These are phyloP conservation scores for Actias luna DNA, from an alignment of 2,888 invertebrate genomes.

Conservation along the genomic window DNA sequence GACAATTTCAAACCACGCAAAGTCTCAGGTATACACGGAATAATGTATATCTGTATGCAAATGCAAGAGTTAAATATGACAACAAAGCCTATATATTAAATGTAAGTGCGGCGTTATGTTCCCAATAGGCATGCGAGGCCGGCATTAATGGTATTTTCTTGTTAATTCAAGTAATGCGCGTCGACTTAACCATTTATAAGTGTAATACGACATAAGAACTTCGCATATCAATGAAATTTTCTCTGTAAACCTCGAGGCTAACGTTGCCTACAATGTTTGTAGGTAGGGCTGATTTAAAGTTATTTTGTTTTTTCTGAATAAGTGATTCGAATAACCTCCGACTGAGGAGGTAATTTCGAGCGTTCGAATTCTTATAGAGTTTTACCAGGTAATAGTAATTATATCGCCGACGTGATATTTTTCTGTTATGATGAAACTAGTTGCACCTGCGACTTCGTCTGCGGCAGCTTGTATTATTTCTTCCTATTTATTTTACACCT, in stretches of 20 bases:
- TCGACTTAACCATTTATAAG: conserved; percentile 9
- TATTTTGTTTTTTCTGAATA: not conserved
- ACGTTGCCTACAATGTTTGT: not conserved
- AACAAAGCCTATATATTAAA: conserved; percentile 4
- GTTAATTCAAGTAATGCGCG: conserved; percentile 2
- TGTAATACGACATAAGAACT: conserved; percentile 8
- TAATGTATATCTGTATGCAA: not conserved
- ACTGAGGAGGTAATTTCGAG: not conserved
- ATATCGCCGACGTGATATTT: not conserved
- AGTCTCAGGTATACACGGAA: not conserved
- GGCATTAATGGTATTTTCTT: conserved; percentile 5
- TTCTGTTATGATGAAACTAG: too few species aligned
- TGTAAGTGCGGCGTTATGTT: not conserved
- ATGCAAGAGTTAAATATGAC: not conserved
- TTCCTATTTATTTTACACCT: too few species aligned
- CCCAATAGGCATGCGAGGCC: not conserved
- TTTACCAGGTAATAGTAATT: too few species aligned
- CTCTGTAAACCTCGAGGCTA: not conserved
- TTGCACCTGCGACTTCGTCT: too few species aligned
- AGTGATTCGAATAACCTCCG: not conserved
- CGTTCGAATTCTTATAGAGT: not conserved
- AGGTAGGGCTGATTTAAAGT: not conserved
- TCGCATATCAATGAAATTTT: not conserved
- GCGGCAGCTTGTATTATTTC: too few species aligned
- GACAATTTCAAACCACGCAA: too few species aligned